Conservation (phyloP, 2,113 vertebrate species). For the Chamaea fasciata region DNA sequence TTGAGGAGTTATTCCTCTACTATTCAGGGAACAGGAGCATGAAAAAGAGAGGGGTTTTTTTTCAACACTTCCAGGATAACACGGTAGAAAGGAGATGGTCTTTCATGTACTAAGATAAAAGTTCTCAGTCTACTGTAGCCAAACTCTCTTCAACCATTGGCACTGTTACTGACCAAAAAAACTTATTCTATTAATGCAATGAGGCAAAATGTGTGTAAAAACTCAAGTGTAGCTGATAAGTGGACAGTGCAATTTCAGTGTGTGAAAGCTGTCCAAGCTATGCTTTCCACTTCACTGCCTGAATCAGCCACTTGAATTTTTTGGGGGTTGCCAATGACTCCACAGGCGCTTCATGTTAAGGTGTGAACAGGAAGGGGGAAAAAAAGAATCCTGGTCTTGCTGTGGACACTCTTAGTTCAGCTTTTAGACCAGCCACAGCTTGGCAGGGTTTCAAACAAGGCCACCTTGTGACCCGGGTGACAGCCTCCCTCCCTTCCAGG, state of each 20-base stretch:
- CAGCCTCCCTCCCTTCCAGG: not conserved
- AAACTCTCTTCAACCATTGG: not conserved
- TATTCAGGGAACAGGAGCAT: not conserved
- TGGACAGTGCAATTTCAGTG: not conserved
- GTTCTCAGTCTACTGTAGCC: not conserved
- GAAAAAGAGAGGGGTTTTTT: not conserved
- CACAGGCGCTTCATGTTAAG: not conserved
- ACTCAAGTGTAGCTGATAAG: not conserved
- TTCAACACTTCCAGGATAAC: not conserved
- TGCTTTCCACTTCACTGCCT: not conserved
- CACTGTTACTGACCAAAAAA: not conserved
- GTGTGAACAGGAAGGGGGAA: not conserved
- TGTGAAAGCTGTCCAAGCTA: not conserved
- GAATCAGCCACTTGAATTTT: not conserved
- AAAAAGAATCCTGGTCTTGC: not conserved
- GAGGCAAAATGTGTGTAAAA: not conserved
- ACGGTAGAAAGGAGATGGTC: not conserved
- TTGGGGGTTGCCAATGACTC: not conserved
- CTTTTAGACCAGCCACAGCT: not conserved
- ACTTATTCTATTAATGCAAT: not conserved
- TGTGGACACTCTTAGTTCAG: not conserved
- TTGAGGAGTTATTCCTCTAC: not conserved
- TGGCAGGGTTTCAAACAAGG: not conserved
- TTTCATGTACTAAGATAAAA: not conserved
- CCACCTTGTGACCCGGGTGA: not conserved